These are phyloP conservation scores for Microcebus lehilahytsara DNA, from an alignment of 2,113 vertebrate genomes.

Conservation along the genomic window DNA sequence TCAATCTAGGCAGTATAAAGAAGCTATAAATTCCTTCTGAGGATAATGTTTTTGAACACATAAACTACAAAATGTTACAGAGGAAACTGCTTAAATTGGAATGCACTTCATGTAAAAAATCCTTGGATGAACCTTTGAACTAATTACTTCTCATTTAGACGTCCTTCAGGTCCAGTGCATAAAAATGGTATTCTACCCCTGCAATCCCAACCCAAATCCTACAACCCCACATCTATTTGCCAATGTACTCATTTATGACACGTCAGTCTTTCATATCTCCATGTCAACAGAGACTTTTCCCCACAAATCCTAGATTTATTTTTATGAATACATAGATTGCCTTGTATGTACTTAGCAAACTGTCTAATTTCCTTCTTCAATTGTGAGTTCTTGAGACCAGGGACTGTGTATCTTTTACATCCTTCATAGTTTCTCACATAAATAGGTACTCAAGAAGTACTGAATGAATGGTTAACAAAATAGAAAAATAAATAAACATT, in stretches of 20 bases:
- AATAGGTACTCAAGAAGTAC: neutral
- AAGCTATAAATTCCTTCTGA: neutral
- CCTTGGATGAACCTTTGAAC: neutral
- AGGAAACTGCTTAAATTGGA: neutral
- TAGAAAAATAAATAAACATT: neutral
- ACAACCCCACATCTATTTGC: neutral
- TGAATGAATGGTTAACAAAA: neutral
- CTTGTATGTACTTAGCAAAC: neutral
- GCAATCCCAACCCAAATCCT: neutral
- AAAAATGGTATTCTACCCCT: neutral
- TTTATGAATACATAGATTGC: neutral
- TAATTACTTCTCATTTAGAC: neutral
- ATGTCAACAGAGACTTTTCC: neutral
- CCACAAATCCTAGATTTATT: too few relatives aligned
- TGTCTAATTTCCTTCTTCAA: neutral
- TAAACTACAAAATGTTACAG: neutral
- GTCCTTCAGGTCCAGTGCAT: neutral
- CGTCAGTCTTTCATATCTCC: neutral
- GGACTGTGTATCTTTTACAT: neutral
- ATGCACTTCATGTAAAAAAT: neutral
- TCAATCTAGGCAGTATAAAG: neutral
- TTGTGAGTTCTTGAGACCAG: neutral
- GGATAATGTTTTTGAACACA: neutral
- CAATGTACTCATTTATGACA: neutral
- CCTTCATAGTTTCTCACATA: neutral